Base-by-base conservation (phyloP, 1,140 invertebrate species). In the Drosophila pseudoananassae region DNA sequence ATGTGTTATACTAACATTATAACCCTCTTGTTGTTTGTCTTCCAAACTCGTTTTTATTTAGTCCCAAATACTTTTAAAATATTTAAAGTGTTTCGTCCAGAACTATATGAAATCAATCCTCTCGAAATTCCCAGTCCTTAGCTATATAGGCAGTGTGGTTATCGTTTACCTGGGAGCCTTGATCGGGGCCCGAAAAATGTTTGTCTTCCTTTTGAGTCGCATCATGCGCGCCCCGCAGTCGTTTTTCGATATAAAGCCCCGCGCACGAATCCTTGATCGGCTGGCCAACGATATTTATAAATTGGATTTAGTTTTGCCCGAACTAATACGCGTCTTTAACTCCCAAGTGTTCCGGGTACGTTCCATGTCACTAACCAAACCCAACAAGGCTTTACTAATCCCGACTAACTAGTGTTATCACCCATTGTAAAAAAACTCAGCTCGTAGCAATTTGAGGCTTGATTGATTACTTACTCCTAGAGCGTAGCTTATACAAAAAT, bases 181-280 rank as follows among this genome's bases (percentile, higher is more conserved):
- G 38, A 50, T 51, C 3, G 89, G 74, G 1, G 64, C 90, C 4
- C 47, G 76, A 43, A 60, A 52, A 59, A 64, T 83, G 52, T 89
- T 85, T 66, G 17, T 58, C 33, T 63, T 61, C 49, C 92, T 96
- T 54, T 93, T 97, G 53, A 80, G 90, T 52, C 93, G 93, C 79
- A 91, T 96, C 76, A 82, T 97, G 76, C 93, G 92, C 58, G 94
- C 94, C 76, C 94, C 96, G 20, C 94, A 95, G 92, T 92, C 92
- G 52, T 97, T 97, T 93, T 97, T 97, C 92, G 96, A 97, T 92
- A 93, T 92, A 45, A 95, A 95, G 75, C 96, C 96, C 5, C 91
- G 93, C 63, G 96, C 96, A 73, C 93, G 96, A 75, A 94, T 97
- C 74, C 91, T 97, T 63, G 95, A 95, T 92, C 93, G 96, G 76